Evolutionary conservation across 2,888 invertebrate species (phyloP).

Genomic region (Omphaloscelis lunosa): DNA sequence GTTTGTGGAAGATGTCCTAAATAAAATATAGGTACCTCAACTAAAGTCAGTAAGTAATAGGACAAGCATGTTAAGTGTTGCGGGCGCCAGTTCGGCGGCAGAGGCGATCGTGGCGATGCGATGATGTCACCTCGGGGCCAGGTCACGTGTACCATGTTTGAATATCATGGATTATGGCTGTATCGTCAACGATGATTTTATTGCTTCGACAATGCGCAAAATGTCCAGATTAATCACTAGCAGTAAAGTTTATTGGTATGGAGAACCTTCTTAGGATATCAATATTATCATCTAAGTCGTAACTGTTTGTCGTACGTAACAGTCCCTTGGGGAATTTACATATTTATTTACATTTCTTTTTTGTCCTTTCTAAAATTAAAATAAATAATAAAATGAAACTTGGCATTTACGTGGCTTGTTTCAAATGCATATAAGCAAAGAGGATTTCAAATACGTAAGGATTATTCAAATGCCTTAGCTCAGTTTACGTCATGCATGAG

Average conservation of each 20-base stretch:
- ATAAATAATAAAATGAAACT: no score
- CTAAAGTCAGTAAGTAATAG: constrained; percentile 56
- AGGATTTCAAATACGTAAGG: constrained; percentile 36
- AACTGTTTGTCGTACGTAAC: neutral
- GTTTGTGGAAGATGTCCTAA: constrained; percentile 18
- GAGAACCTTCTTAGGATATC: constrained; percentile 33
- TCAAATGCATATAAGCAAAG: constrained; percentile 17
- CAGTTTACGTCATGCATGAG: constrained; percentile 54
- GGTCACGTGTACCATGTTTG: constrained; percentile 69
- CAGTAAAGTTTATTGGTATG: constrained; percentile 49
- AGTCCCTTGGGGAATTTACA: neutral
- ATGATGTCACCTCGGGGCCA: constrained; percentile 73
- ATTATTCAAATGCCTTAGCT: constrained; percentile 33
- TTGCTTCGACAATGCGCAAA: constrained; percentile 54
- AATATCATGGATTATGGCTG: constrained; percentile 67
- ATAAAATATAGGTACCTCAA: constrained; percentile 33
- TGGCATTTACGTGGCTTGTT: constrained; percentile 12
- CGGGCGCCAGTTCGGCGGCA: constrained; percentile 72
- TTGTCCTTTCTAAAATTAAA: no score
- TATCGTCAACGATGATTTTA: constrained; percentile 61
- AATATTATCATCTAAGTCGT: constrained; percentile 22
- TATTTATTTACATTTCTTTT: no score
- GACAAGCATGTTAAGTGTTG: constrained; percentile 65
- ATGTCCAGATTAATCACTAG: constrained; percentile 47
- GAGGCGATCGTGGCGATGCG: constrained; percentile 66